Base-by-base conservation (phyloP, 2,113 vertebrate genomes). In the Indri indri region DNA sequence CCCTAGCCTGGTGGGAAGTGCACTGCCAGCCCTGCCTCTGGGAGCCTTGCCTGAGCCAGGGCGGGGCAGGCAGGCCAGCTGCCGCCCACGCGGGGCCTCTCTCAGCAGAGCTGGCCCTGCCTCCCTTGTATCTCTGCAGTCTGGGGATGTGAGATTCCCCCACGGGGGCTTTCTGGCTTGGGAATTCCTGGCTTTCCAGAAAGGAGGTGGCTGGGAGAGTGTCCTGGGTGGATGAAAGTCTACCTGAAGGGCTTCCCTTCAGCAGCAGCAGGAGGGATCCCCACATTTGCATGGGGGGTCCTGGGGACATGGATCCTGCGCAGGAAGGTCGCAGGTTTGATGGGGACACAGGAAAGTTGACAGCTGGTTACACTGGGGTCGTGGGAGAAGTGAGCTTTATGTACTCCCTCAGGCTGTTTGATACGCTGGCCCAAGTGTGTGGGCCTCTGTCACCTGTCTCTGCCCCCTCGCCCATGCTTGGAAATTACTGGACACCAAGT, bases 381-480 rank as follows among this genome's bases (percentile, higher is more conserved):
- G 16, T 22, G 42, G 70, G 18, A 17, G 45, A 73, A 40, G 52
- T 17, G 59, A 84, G 88, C 84, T 47, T 52, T n/a, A 3, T 23
- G 47, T 25, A 16, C 8, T 0, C 12, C 52, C 9, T 54, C n/a
- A 8, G 85, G 42, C 22, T 77, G 40, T 40, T 37, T 14, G 23
- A 25, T 82, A 12, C 40, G 6, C 71, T 13, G 47, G 27, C 42
- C 45, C 47, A 40, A 27, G 80, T 5, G 25, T 59, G 81, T 59
- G 42, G 30, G 1, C 8, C 5, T 76, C 73, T 74, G 32, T 90
- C 30, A 57, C 14, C 32, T 82, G 42, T 77, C 61, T 13, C 61
- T 17, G 50, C 12, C 20, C 5, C 7, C 3, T 1, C 27, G 3
- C 13, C 0, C 17, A 13, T 30, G 47, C 23, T 8, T 13, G 40